These are phyloP conservation scores for Pygocentrus nattereri DNA, from an alignment of 2,797 vertebrate genomes.

Conservation along the genomic window DNA sequence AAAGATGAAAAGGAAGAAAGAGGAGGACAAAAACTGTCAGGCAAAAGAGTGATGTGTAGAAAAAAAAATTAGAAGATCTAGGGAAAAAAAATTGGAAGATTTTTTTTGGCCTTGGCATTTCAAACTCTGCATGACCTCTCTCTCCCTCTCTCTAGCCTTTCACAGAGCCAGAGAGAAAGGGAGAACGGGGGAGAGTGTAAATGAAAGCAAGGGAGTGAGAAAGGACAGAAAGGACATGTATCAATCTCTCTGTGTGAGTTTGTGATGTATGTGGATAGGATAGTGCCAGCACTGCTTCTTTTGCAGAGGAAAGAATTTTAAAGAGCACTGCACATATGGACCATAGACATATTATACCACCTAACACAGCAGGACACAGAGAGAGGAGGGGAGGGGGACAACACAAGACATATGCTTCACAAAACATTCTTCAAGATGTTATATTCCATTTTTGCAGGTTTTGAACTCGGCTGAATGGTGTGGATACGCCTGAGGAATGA, in stretches of 20 bases:
- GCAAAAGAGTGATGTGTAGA: conserved; percentile 28
- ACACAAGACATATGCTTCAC: conserved; percentile 42
- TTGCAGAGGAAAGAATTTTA: conserved; percentile 54
- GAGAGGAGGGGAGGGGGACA: conserved; percentile 39
- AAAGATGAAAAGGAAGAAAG: conserved; percentile 2
- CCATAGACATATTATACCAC: conserved; percentile 55
- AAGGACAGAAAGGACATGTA: conserved; percentile 35
- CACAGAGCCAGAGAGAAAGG: not conserved
- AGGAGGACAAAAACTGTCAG: conserved; percentile 27
- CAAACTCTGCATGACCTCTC: conserved; percentile 46
- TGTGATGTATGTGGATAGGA: conserved; percentile 51
- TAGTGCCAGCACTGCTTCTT: conserved; percentile 38
- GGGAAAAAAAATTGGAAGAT: conserved; percentile 12
- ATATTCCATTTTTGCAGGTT: conserved; percentile 1
- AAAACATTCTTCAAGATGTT: conserved; percentile 46
- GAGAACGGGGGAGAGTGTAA: not conserved
- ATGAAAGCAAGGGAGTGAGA: conserved; percentile 10
- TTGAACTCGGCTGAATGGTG: conserved; percentile 10
- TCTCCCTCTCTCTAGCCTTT: conserved; percentile 15
- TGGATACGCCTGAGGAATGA: not conserved
- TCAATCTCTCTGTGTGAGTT: conserved; percentile 42
- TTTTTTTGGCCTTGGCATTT: conserved; percentile 29
- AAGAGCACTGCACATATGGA: conserved; percentile 59
- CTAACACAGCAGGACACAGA: conserved; percentile 52
- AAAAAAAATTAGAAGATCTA: conserved; percentile 29